Conservation (phyloP, 2,888 invertebrate species). For the Keiferia lycopersicella region DNA sequence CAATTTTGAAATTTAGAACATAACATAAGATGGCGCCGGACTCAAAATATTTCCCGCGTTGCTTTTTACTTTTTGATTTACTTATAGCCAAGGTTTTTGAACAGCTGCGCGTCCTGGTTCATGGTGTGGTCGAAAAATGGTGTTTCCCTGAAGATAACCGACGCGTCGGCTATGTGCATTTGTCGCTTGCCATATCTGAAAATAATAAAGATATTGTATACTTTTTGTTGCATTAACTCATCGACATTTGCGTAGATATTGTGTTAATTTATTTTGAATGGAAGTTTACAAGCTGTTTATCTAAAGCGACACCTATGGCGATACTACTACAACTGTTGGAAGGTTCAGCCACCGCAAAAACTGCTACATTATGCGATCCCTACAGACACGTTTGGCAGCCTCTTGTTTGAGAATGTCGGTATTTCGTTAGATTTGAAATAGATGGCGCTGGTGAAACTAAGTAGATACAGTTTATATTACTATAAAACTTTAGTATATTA, state of each 20-base stretch:
- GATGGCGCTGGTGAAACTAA: not conserved
- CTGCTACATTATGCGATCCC: not conserved
- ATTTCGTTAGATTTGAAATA: not conserved
- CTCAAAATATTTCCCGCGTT: conserved; percentile 7
- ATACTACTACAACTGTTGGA: not conserved
- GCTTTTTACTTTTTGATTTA: conserved; percentile 42
- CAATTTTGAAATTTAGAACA: conserved; percentile 15
- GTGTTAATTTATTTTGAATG: too few species aligned
- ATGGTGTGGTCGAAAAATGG: conserved; percentile 62
- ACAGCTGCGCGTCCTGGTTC: conserved; percentile 55
- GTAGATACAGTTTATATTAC: too few species aligned
- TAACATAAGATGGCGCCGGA: conserved; percentile 6
- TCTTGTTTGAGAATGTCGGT: not conserved
- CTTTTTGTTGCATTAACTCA: not conserved
- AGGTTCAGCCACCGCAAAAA: not conserved
- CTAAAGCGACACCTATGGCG: not conserved
- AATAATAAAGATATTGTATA: conserved; percentile 28
- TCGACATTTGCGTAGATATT: too few species aligned
- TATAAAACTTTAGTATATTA: too few species aligned
- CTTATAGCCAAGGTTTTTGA: conserved; percentile 65
- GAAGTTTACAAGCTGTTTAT: too few species aligned
- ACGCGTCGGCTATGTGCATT: conserved; percentile 73
- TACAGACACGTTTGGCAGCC: not conserved
- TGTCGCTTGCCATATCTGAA: conserved; percentile 74
- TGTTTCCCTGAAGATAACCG: conserved; percentile 68